Percentiles rank a stretch among this genome's conserved stretches.
Evolutionary conservation across 2,797 vertebrate genomes (phyloP).

Genomic region (Ptychadena robeensis): DNA sequence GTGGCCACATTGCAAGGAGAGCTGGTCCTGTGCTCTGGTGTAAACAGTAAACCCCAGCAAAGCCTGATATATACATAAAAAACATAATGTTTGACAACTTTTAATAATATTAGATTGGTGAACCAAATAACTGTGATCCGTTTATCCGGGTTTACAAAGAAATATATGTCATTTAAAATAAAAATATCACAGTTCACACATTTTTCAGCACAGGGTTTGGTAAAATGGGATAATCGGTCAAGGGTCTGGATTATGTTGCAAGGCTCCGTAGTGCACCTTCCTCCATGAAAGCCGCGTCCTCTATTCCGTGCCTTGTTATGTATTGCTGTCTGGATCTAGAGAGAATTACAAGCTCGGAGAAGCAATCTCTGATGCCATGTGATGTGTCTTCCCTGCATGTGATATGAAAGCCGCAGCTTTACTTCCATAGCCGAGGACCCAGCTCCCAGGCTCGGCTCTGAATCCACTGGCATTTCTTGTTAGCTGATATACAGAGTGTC

Average conservation of each 20-base stretch:
- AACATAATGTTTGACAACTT: too few species aligned
- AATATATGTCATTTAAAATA: not conserved
- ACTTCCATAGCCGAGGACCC: not conserved
- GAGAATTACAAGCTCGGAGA: not conserved
- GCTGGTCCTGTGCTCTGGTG: too few species aligned
- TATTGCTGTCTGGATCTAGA: not conserved
- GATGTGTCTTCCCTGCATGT: not conserved
- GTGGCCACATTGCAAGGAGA: too few species aligned
- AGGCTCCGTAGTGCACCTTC: not conserved
- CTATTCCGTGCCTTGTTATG: not conserved
- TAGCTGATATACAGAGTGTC: slow-evolving; percentile 17
- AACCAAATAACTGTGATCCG: too few species aligned
- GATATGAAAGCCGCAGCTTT: slow-evolving; percentile 1
- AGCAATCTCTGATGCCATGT: not conserved
- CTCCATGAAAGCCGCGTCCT: not conserved
- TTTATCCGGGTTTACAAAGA: too few species aligned
- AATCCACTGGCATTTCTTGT: slow-evolving; percentile 17
- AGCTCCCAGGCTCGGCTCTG: not conserved
- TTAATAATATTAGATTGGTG: too few species aligned
- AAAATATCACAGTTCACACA: not conserved
- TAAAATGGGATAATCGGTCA: not conserved
- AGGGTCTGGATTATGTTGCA: not conserved
- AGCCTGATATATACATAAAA: too few species aligned
- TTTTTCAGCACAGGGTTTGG: not conserved
- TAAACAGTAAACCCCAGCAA: too few species aligned